phyloP scores from a whole-genome alignment of 2,797 vertebrate species.

The Lutjanus campechanus region DNA sequence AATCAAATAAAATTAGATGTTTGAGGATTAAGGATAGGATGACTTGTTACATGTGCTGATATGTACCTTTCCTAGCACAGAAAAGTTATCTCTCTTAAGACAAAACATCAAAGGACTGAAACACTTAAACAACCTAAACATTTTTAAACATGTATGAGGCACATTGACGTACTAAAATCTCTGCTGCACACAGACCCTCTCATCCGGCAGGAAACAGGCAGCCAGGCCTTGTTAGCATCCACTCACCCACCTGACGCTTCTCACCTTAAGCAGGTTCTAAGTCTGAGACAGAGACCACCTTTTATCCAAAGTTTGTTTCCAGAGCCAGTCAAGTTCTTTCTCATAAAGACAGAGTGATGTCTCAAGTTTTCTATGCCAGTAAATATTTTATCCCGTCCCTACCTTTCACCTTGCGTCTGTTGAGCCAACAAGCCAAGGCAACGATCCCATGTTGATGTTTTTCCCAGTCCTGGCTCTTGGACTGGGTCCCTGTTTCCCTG shows the following conservation, averaged over 20 bases:
- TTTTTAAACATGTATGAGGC: not conserved
- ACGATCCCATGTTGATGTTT: constrained; percentile 15
- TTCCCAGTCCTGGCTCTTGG: constrained; percentile 15
- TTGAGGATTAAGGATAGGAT: not conserved
- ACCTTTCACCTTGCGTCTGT: constrained; percentile 20
- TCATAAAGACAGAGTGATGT: not conserved
- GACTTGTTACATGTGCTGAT: not conserved
- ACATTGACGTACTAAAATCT: not conserved
- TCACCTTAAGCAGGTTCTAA: constrained; percentile 1
- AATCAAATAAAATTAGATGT: not conserved
- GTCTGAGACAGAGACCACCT: not conserved
- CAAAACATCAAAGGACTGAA: not conserved
- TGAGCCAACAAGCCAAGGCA: constrained; percentile 21
- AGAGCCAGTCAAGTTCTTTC: not conserved
- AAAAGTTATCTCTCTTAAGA: not conserved
- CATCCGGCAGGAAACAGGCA: not conserved
- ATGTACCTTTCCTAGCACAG: not conserved
- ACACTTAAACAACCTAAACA: not conserved
- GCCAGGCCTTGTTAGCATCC: constrained; percentile 2
- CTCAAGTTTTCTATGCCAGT: not conserved
- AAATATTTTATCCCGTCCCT: constrained; percentile 18
- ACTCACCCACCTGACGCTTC: not conserved
- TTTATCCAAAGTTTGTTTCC: not conserved
- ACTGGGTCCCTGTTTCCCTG: constrained; percentile 24
- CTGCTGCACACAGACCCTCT: not conserved